A percentile compares a stretch with the other conserved stretches of the same genome.
These are phyloP conservation scores for Edolisoma coerulescens DNA, from an alignment of 2,113 vertebrate species.

Conservation along the genomic window DNA sequence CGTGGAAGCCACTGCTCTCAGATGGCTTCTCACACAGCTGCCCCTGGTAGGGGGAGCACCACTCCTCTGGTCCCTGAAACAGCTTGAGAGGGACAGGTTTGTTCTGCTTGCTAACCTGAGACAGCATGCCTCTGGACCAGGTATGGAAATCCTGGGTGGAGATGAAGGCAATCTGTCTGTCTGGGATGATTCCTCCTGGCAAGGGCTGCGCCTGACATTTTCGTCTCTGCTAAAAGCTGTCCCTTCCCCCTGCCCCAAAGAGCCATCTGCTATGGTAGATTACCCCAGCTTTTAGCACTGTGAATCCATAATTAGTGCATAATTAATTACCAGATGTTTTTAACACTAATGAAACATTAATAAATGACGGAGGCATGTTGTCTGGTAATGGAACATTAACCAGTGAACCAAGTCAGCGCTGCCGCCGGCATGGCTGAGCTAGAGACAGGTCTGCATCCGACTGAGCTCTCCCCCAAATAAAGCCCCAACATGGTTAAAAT, in stretches of 20 bases:
- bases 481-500: neutral
- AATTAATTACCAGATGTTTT: slow-evolving; percentile 74
- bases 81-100: neutral
- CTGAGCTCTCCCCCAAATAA: neutral
- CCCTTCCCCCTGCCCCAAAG: slow-evolving; percentile 1
- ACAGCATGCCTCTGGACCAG: neutral
- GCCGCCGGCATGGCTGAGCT: fast-evolving
- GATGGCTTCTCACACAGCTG: neutral
- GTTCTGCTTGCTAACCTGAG: neutral
- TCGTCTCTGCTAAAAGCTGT: neutral
- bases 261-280: slow-evolving; percentile 59
- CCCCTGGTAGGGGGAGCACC: neutral
- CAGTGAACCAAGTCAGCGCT: neutral
- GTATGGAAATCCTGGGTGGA: neutral
- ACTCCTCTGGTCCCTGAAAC: neutral
- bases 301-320: slow-evolving; percentile 68
- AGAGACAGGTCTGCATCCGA: neutral
- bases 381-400: slow-evolving; percentile 60
- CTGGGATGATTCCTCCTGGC: neutral
- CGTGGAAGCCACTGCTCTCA: neutral
- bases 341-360: slow-evolving; percentile 71
- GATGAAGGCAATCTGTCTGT: neutral
- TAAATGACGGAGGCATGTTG: slow-evolving; percentile 54
- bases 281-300: slow-evolving; percentile 41
- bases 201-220: neutral